Base-by-base conservation (phyloP, 2,113 vertebrate genomes). In the Spea bombifrons region DNA sequence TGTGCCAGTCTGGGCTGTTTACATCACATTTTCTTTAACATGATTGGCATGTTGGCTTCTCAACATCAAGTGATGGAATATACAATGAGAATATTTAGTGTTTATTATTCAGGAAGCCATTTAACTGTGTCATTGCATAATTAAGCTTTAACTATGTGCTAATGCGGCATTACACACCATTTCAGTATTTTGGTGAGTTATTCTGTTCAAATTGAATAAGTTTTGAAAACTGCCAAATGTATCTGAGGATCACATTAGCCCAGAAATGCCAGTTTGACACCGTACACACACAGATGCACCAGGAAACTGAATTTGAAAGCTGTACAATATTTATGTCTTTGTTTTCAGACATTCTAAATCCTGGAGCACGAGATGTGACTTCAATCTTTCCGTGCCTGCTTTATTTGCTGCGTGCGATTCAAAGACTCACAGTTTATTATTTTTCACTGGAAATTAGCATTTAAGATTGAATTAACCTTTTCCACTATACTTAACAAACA, bases 221-320 rank as follows among this genome's bases (percentile, higher is more conserved):
- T 67, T 59, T 80, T 67, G 43, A 73, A 16, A 59, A 73, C 71
- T 73, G 64, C 61, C 71, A 73, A 80, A 73, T 67, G 66, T 80
- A 53, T 52, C 64, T 53, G 7, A 49, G 77, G 65, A 80, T 73
- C 65, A 45, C 71, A 71, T 73, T 84, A 84, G 75, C 73, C 65
- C 17, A 83, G 70, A 82, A 66, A 65, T 83, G 73, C 73, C 82
- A 81, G 72, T 84, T 68, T 80, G 75, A 82, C 2, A 0, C 66
- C 61, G 80, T 70, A 46, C 73, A 84, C 72, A 78, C 68, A 53
- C 0, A 55, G 12, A 9, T 78, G 78, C 73, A 75, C 7, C 53
- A 16, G 70, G 81, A 82, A 82, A 81, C 64, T 45, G 53, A 0
- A 46, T 9, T 84, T 85, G 82, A 59, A 66, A 83, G 71, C 8